Evolutionary conservation across 2,888 invertebrate species (phyloP).

Genomic region (Habroteleia sp.): DNA sequence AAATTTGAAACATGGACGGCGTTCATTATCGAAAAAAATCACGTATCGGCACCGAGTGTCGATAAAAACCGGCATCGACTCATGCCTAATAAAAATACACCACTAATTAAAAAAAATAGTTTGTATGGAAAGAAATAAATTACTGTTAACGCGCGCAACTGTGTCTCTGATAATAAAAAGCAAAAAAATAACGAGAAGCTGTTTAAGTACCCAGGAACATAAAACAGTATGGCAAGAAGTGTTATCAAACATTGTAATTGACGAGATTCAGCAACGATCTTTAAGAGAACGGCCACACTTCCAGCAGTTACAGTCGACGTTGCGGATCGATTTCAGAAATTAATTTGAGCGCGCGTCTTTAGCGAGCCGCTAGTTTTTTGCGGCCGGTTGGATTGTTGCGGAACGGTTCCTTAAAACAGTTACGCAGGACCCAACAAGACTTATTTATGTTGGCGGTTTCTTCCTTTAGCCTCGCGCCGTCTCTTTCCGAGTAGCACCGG

Average conservation of each 20-base stretch:
- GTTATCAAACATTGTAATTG: conserved; percentile 30
- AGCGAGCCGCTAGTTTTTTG: conserved; percentile 52
- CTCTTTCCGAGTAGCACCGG: conserved; percentile 27
- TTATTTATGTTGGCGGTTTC: conserved; percentile 61
- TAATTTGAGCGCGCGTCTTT: conserved; percentile 55
- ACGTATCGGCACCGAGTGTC: no score
- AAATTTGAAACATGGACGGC: no score
- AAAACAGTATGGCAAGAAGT: not conserved
- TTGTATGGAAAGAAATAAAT: no score
- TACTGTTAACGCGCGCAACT: no score
- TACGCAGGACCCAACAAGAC: conserved; percentile 41
- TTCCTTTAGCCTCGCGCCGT: conserved; percentile 39
- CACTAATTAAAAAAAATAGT: no score
- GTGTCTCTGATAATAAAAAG: no score
- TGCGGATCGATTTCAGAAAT: conserved; percentile 48
- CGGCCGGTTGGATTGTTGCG: conserved; percentile 31
- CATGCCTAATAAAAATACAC: no score
- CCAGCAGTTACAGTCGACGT: not conserved
- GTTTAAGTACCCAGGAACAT: no score
- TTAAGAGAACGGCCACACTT: conserved; percentile 5
- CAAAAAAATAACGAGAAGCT: no score
- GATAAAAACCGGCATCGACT: no score
- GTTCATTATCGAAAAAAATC: no score
- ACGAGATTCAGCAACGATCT: conserved; percentile 14
- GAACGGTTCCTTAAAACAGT: conserved; percentile 61